Evolutionary conservation across 2,888 invertebrate species (phyloP).

Genomic region (Cantharis rufa): DNA sequence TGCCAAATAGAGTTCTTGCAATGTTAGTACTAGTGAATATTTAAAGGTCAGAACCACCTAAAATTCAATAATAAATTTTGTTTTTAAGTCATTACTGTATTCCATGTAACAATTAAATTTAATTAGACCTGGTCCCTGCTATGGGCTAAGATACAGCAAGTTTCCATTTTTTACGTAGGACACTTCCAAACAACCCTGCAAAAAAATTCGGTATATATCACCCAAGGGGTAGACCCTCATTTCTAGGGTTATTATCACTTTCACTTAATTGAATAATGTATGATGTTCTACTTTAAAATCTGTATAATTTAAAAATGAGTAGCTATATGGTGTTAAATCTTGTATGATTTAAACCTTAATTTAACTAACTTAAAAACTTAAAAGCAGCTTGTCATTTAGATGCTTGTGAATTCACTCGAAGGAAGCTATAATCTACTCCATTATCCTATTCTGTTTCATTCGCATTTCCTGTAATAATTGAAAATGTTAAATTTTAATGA

Average conservation of each 20-base stretch:
- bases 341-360: background rate
- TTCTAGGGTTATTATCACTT: background rate
- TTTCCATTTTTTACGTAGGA: background rate
- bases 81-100: background rate
- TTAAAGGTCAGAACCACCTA: background rate
- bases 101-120: background rate
- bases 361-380: background rate
- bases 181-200: background rate
- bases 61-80: background rate
- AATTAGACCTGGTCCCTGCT: background rate
- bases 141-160: background rate
- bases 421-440: slow-evolving; percentile 3
- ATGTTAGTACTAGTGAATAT: background rate
- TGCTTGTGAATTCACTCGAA: slow-evolving; percentile 2
- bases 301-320: background rate
- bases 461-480: slow-evolving; percentile 3
- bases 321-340: background rate
- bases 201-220: background rate
- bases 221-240: background rate
- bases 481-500: slow-evolving; percentile 2
- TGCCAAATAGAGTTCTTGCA: background rate
- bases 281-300: background rate
- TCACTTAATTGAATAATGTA: background rate
- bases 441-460: slow-evolving; percentile 4
- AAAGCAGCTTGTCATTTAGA: slow-evolving; percentile 4